phyloP scores from a whole-genome alignment of 1,140 invertebrate species.

The Parasteatoda tepidariorum region DNA sequence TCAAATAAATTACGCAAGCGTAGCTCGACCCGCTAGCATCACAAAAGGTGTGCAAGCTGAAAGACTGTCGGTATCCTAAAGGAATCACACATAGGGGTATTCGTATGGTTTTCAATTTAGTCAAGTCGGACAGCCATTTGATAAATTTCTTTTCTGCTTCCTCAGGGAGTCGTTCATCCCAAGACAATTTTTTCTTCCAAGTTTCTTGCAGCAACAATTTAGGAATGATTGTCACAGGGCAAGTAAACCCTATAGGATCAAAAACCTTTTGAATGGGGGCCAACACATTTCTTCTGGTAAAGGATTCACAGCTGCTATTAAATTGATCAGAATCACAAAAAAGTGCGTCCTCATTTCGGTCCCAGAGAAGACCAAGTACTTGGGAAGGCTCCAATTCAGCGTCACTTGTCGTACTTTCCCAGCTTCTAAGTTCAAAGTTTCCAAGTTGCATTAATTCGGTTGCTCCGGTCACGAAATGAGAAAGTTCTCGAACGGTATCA shows the following conservation, averaged over 20 bases:
- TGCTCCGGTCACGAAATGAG: background rate
- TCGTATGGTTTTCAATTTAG: background rate
- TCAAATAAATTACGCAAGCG: background rate
- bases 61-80: background rate
- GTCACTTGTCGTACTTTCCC: background rate
- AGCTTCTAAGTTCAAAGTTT: background rate
- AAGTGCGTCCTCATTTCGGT: background rate
- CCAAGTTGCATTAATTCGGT: background rate
- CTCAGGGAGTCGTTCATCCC: background rate
- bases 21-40: background rate
- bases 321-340: background rate
- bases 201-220: conserved; percentile 15
- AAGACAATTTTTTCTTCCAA: background rate
- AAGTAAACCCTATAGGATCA: background rate
- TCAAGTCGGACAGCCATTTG: background rate
- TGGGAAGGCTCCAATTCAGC: background rate
- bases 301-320: background rate
- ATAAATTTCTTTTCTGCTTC: conserved; percentile 10
- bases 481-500: background rate
- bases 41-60: background rate
- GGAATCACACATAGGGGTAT: background rate
- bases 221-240: conserved; percentile 18
- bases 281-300: background rate
- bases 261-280: background rate
- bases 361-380: conserved; percentile 3